Conservation (phyloP, 2,797 vertebrate genomes). For the Acanthornis magna region DNA sequence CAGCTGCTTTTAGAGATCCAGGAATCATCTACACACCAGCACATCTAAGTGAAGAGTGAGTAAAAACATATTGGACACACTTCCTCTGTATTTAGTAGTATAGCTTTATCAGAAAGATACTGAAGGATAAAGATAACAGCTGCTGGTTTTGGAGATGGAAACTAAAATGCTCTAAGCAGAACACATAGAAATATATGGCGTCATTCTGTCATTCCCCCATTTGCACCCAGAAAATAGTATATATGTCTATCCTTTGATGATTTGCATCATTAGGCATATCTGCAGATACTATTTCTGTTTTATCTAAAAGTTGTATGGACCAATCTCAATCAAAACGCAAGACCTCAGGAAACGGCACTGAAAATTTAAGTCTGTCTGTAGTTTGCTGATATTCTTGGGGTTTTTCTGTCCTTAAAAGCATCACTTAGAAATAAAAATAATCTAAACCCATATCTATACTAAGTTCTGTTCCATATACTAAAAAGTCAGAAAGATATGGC, state of each 20-base stretch:
- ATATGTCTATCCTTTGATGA: neutral
- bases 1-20: constrained; percentile 8
- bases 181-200: neutral
- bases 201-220: neutral
- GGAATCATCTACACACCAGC: neutral
- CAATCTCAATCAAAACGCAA: neutral
- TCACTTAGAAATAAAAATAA: neutral
- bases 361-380: neutral
- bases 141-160: constrained; percentile 5
- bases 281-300: neutral
- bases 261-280: neutral
- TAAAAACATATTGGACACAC: neutral
- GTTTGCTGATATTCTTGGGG: fast-evolving
- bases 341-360: neutral
- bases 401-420: neutral
- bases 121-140: constrained; percentile 9
- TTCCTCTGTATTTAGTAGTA: constrained; percentile 1
- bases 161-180: neutral
- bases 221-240: neutral
- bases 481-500: neutral
- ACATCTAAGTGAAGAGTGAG: constrained; percentile 10
- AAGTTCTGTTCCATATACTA: neutral
- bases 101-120: neutral
- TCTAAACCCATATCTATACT: neutral
- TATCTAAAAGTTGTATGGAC: neutral